phyloP scores from a whole-genome alignment of 2,888 invertebrate species.

The Bruchidius siliquastri region DNA sequence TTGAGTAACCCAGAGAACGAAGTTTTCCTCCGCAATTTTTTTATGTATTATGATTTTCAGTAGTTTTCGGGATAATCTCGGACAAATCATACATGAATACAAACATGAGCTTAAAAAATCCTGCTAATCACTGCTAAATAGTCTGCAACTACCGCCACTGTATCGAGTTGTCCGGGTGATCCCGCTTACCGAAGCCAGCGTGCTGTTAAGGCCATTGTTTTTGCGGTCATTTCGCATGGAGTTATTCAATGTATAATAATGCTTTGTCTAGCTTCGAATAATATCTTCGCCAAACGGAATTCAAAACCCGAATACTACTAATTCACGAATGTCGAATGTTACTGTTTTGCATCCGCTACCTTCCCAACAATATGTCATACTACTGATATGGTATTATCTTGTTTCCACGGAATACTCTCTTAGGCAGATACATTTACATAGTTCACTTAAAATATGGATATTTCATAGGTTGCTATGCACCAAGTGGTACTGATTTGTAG shows the following conservation, averaged over 20 bases:
- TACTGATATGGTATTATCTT: neutral
- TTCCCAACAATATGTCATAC: neutral
- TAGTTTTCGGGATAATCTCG: too few relatives aligned
- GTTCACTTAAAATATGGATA: neutral
- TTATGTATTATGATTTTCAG: too few relatives aligned
- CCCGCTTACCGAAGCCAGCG: neutral
- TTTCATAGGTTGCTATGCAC: too few relatives aligned
- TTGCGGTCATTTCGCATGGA: slow-evolving; percentile 2
- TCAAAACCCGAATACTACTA: neutral
- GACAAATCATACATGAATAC: too few relatives aligned
- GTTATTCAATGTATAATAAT: slow-evolving; percentile 4
- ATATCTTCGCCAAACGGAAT: slow-evolving; percentile 1
- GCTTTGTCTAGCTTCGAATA: slow-evolving; percentile 1
- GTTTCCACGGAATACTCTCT: neutral
- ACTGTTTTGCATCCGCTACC: neutral
- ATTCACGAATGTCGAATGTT: neutral
- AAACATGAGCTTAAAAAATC: too few relatives aligned
- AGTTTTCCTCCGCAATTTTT: too few relatives aligned
- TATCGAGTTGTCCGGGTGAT: neutral
- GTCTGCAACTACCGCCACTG: neutral
- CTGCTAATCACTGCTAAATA: too few relatives aligned
- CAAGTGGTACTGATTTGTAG: too few relatives aligned
- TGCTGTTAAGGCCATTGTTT: neutral
- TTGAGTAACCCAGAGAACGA: too few relatives aligned
- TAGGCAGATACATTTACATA: neutral